Conservation (phyloP, 2,888 invertebrate genomes). For the Dasypogon diadema region DNA sequence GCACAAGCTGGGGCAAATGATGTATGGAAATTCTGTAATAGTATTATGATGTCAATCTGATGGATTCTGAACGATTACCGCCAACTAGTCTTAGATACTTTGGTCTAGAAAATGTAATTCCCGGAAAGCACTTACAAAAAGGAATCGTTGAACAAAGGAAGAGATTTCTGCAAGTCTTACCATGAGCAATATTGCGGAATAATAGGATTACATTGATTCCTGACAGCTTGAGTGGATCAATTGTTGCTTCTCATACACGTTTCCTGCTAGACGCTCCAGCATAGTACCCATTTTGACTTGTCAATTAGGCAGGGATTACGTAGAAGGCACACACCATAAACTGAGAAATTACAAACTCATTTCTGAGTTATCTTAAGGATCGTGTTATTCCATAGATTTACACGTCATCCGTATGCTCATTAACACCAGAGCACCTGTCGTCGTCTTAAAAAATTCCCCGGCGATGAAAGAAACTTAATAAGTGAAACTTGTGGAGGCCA, state of each 20-base stretch:
- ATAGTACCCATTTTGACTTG: neutral
- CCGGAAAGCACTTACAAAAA: neutral
- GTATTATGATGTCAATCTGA: neutral
- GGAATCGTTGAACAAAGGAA: neutral
- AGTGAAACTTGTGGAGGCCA: too few relatives aligned
- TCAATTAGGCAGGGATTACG: too few relatives aligned
- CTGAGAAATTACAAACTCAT: too few relatives aligned
- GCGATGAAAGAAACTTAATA: too few relatives aligned
- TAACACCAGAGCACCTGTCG: too few relatives aligned
- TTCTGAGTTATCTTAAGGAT: too few relatives aligned
- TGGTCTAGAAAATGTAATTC: neutral
- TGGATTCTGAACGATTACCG: conserved; percentile 6
- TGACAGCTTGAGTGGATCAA: neutral
- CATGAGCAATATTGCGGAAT: conserved; percentile 5
- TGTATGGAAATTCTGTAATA: conserved; percentile 4
- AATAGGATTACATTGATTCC: conserved; percentile 15
- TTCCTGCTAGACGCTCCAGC: neutral
- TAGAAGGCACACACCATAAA: too few relatives aligned
- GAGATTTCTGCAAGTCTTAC: conserved; percentile 3
- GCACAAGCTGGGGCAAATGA: neutral
- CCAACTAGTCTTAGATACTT: neutral
- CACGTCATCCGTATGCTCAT: too few relatives aligned
- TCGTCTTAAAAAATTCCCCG: too few relatives aligned
- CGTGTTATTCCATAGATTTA: too few relatives aligned
- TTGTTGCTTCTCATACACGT: neutral